Evolutionary conservation across 2,797 vertebrate genomes (phyloP), one percentile per base, ranked within the genome.

Genomic region (Takifugu rubripes): DNA sequence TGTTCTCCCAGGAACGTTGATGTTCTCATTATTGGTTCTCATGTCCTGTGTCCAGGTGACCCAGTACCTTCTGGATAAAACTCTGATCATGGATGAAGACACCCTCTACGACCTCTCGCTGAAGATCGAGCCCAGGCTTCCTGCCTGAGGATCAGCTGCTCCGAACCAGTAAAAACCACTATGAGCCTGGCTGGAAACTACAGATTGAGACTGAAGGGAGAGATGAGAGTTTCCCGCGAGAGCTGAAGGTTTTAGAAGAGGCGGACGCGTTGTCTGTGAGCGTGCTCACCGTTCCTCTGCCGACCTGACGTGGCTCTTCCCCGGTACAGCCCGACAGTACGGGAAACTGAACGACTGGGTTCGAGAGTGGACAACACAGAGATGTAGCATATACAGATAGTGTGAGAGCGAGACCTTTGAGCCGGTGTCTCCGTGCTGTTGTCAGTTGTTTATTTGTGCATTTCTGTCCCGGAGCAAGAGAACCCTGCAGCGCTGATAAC

Each of bases 41-140:
- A 16, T 17, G 15, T 46, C 10, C 59, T 48, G 1, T 45, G 25
- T 72, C 56, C 83, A 98, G 96, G 96, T 97, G 75, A 97, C 94
- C 70, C 96, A 96, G 68, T 98, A 96, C 81, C 91, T 98, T 75
- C 85, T 98, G 81, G 94, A 98, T 89, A 97, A 96, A 86, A 92
- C 92, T 15, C 91, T 94, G 67, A 95, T 95, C 84, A 96, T 97
- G 80, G 96, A 98, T 8, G 96, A 98, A 87, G 96, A 98, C 75
- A 96, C 95, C 0, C 87, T 98, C 48, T 98, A 98, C 64, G 95
- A 95, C 66, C 92, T 98, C 68, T 98, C 96, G 0, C 90, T 98
- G 68, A 97, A 94, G 87, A 93, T 98, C 15, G 96, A 97, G 81
- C 95, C 96, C 66, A 93, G 96, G 77, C 93, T 98, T 66, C 94